Conservation (phyloP, 2,888 invertebrate species). For the Galerucella pusilla region DNA sequence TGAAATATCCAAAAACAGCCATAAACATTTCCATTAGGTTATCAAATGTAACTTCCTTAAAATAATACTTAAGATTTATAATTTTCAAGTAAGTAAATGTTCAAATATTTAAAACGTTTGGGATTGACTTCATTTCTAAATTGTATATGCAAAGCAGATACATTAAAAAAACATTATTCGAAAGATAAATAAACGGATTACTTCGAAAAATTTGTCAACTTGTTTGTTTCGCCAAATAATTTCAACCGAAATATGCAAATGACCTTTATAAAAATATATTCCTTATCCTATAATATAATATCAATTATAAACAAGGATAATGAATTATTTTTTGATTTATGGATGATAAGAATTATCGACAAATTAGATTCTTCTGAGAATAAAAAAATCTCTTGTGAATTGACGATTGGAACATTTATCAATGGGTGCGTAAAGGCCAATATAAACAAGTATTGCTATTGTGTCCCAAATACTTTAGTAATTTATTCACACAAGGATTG, state of each 20-base stretch:
- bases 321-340: not conserved
- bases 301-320: not conserved
- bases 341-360: not conserved
- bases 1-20: not conserved
- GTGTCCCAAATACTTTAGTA: not conserved
- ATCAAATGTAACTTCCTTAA: not conserved
- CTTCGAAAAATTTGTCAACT: slow-evolving; percentile 1
- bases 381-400: not conserved
- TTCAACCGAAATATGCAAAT: not conserved
- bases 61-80: not conserved
- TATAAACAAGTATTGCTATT: slow-evolving; percentile 1
- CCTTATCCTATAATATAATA: not conserved
- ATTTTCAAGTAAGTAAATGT: not conserved
- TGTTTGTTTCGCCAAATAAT: not conserved
- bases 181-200: not conserved
- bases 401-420: not conserved
- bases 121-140: not conserved
- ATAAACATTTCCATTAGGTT: not conserved
- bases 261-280: not conserved
- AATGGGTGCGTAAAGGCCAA: slow-evolving; percentile 4
- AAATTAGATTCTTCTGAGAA: not conserved
- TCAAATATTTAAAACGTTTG: not conserved
- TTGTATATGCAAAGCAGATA: not conserved
- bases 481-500: not conserved
- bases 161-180: not conserved